phyloP scores from a whole-genome alignment of 2,113 vertebrate species.

The Sylvietta virens region DNA sequence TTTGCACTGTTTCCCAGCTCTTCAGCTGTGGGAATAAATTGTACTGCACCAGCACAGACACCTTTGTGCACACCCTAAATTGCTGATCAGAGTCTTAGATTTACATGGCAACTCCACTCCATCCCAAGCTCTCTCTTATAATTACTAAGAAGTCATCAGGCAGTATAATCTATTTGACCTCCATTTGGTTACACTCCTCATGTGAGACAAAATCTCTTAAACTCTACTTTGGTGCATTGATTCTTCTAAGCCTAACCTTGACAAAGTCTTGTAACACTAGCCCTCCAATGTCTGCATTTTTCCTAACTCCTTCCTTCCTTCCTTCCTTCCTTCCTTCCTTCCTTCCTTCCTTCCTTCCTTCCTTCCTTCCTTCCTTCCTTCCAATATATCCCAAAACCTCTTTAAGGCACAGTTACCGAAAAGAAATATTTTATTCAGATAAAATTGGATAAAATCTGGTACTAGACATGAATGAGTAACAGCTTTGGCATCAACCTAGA shows the following conservation, averaged over 20 bases:
- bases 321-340: neutral
- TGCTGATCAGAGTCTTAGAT: neutral
- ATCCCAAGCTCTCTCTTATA: neutral
- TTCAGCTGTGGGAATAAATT: neutral
- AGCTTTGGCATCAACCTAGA: constrained; percentile 46
- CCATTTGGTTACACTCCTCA: neutral
- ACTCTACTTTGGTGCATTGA: neutral
- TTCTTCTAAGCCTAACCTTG: neutral
- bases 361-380: neutral
- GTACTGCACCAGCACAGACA: neutral
- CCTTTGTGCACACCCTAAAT: neutral
- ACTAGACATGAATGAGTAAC: constrained; percentile 28
- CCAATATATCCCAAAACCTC: neutral
- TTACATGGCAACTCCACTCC: neutral
- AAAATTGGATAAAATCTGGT: constrained; percentile 12
- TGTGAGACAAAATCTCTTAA: neutral
- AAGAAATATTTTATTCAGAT: neutral
- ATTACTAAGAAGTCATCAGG: neutral
- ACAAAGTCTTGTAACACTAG: neutral
- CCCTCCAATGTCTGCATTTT: neutral
- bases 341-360: neutral
- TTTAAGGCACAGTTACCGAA: neutral
- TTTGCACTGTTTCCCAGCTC: neutral
- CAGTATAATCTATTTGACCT: neutral
- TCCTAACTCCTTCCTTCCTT: neutral